phyloP scores from a whole-genome alignment of 1,140 invertebrate genomes.

The Drosophila sucinea region DNA sequence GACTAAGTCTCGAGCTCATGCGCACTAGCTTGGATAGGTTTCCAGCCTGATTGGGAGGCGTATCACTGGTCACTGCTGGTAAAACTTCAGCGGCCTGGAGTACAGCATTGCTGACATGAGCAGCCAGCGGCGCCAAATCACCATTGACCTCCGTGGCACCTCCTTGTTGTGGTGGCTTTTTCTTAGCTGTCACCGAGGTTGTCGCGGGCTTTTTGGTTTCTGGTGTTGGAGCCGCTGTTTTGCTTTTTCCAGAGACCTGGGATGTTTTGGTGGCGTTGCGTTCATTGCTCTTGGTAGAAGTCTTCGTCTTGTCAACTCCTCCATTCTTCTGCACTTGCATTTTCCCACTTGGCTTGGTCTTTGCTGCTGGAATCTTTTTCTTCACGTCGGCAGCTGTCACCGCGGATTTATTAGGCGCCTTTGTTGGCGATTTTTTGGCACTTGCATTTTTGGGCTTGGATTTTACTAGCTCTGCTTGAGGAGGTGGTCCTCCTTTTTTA shows the following conservation, averaged over 20 bases:
- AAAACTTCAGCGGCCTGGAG: conserved; percentile 63
- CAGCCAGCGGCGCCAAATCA: conserved; percentile 57
- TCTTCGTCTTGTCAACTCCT: conserved; percentile 29
- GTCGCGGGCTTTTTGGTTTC: conserved; percentile 31
- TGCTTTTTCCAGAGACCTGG: conserved; percentile 20
- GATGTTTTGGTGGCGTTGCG: conserved; percentile 23
- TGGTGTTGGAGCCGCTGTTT: conserved; percentile 17
- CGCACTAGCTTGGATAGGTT: conserved; percentile 63
- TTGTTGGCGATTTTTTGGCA: conserved; percentile 72
- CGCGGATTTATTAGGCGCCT: conserved; percentile 37
- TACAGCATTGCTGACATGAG: conserved; percentile 64
- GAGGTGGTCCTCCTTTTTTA: neutral
- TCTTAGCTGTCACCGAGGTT: conserved; percentile 16
- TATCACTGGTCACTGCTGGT: conserved; percentile 57
- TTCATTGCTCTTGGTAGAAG: conserved; percentile 44
- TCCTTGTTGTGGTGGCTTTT: conserved; percentile 29
- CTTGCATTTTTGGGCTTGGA: conserved; percentile 59
- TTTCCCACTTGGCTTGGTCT: conserved; percentile 16
- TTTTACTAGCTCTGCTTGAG: conserved; percentile 32
- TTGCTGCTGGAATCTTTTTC: conserved; percentile 4
- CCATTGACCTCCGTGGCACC: neutral
- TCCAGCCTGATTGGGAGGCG: conserved; percentile 40
- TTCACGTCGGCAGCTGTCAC: neutral
- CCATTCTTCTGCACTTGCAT: conserved; percentile 13
- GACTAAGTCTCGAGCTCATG: conserved; percentile 66